Conservation (phyloP, 2,113 vertebrate species). For the Dipodomys ordii region DNA sequence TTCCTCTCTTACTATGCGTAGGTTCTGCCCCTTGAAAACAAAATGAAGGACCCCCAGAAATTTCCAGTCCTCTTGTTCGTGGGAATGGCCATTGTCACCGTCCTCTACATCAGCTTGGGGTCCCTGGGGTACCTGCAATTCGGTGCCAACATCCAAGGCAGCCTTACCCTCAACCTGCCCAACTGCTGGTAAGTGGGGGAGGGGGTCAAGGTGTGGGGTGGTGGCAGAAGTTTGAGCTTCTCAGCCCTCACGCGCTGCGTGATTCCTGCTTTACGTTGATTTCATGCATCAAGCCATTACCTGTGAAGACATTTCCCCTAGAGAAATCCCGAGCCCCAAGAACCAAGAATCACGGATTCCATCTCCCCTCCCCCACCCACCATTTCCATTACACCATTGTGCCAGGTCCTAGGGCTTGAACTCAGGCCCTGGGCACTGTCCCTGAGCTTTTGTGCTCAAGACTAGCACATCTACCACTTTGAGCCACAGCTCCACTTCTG, state of each 20-base stretch:
- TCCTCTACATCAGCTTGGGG: slow-evolving; percentile 94
- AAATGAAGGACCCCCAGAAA: slow-evolving; percentile 94
- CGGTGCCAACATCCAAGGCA: slow-evolving; percentile 89
- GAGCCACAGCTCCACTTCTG: too few species aligned
- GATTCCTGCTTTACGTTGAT: neutral
- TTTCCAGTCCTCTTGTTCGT: slow-evolving; percentile 92
- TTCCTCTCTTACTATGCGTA: slow-evolving; percentile 64
- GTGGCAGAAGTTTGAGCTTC: neutral
- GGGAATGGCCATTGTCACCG: slow-evolving; percentile 94
- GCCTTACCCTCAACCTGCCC: slow-evolving; percentile 97
- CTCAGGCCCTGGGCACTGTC: too few species aligned
- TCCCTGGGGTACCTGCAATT: slow-evolving; percentile 95
- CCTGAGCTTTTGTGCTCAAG: too few species aligned
- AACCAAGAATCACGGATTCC: neutral
- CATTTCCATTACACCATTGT: neutral
- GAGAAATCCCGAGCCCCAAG: neutral
- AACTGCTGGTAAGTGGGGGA: slow-evolving; percentile 94
- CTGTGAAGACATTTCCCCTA: neutral
- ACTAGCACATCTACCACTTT: too few species aligned
- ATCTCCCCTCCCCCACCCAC: too few species aligned
- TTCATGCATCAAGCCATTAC: neutral
- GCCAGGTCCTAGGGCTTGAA: too few species aligned
- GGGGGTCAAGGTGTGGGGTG: neutral
- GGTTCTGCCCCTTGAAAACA: slow-evolving; percentile 98
- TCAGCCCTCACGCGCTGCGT: neutral